Conservation (phyloP, 2,113 vertebrate species). For the Thamnaconus septentrionalis region DNA sequence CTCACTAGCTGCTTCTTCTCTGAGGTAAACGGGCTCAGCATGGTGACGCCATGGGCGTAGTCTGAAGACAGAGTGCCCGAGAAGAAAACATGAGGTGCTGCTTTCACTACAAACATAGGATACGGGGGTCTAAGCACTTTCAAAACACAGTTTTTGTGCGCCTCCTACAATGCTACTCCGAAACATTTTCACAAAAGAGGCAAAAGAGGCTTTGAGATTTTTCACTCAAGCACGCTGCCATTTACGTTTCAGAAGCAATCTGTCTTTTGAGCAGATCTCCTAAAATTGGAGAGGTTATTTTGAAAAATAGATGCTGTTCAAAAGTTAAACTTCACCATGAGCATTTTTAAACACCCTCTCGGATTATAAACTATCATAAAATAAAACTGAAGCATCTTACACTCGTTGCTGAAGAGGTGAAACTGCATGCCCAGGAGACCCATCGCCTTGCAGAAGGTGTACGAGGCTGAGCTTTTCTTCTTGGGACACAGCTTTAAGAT, state of each 20-base stretch:
- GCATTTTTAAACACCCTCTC: not conserved
- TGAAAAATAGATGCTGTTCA: too few species aligned
- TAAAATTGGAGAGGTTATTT: too few species aligned
- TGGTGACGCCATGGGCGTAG: slow-evolving; percentile 96
- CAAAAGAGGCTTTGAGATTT: too few species aligned
- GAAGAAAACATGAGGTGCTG: not conserved
- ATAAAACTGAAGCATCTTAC: slow-evolving; percentile 74
- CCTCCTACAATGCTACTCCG: too few species aligned
- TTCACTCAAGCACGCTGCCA: too few species aligned
- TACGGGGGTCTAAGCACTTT: too few species aligned
- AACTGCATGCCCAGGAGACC: slow-evolving; percentile 96
- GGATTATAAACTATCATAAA: not conserved
- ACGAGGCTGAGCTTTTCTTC: slow-evolving; percentile 95
- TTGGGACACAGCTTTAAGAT: slow-evolving; percentile 97
- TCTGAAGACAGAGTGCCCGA: slow-evolving; percentile 69
- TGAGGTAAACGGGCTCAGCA: slow-evolving; percentile 91
- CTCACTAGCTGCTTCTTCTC: slow-evolving; percentile 97
- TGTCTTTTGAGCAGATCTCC: too few species aligned
- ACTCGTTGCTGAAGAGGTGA: slow-evolving; percentile 97
- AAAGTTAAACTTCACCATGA: not conserved
- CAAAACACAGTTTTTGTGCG: too few species aligned
- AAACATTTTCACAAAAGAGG: too few species aligned
- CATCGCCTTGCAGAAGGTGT: slow-evolving; percentile 95
- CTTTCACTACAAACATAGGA: too few species aligned
- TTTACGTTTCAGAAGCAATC: too few species aligned